These are phyloP conservation scores for Spizaetus ornatus DNA, from an alignment of 2,113 vertebrate genomes.

Conservation along the genomic window DNA sequence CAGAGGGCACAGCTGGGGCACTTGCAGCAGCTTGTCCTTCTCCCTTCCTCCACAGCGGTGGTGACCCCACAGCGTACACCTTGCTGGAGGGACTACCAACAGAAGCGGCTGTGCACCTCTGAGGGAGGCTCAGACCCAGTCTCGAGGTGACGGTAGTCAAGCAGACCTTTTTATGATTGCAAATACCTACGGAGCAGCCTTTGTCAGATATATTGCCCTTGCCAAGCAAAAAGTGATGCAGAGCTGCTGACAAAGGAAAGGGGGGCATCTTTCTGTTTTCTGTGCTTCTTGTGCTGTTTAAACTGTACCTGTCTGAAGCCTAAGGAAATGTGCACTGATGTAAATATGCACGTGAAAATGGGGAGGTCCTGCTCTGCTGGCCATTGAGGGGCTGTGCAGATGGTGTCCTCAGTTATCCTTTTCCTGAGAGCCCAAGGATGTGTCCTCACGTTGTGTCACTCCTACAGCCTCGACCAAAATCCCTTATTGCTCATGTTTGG, in stretches of 20 bases:
- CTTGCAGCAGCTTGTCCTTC: neutral
- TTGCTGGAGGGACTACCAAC: neutral
- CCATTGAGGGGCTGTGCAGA: neutral
- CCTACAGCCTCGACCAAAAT: neutral
- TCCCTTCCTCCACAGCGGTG: neutral
- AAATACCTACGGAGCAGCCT: neutral
- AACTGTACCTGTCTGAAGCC: neutral
- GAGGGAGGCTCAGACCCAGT: neutral
- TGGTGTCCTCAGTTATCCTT: neutral
- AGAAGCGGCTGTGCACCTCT: neutral
- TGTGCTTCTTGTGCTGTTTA: neutral
- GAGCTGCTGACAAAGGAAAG: neutral
- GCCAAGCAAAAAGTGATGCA: neutral
- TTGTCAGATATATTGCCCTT: neutral
- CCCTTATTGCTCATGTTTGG: slow-evolving; percentile 23
- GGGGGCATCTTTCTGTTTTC: neutral
- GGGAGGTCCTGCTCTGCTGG: neutral
- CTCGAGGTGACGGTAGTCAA: accelerated
- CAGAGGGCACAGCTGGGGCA: neutral
- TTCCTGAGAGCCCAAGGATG: neutral
- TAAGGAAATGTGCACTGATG: neutral
- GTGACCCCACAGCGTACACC: neutral
- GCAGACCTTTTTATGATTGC: neutral
- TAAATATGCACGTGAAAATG: accelerated
- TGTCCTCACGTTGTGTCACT: neutral